Evolutionary conservation across 1,140 invertebrate species (phyloP).

Genomic region (Cydia splendana): DNA sequence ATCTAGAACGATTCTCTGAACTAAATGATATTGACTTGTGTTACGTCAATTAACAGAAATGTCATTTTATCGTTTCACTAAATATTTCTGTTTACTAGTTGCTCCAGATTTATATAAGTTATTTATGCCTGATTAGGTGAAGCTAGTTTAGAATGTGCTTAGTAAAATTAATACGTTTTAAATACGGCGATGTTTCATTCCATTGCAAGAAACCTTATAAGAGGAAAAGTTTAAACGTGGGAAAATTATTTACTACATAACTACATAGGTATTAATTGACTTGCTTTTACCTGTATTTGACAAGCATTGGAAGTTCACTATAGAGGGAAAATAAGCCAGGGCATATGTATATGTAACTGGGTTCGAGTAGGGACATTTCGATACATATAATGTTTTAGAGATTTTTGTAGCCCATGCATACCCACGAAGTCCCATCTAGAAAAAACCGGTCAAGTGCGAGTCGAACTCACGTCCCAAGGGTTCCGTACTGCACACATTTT

Average conservation of each 20-base stretch:
- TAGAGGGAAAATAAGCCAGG: too few species aligned
- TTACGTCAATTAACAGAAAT: constrained; percentile 26
- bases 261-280: too few species aligned
- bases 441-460: too few species aligned
- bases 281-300: too few species aligned
- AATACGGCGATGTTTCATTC: constrained; percentile 18
- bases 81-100: neutral
- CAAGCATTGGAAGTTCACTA: too few species aligned
- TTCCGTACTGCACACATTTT: too few species aligned
- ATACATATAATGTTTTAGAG: too few species aligned
- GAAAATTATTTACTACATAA: neutral
- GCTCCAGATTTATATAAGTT: constrained; percentile 7
- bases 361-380: too few species aligned
- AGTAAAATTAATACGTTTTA: constrained; percentile 22
- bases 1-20: constrained; percentile 6
- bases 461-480: too few species aligned
- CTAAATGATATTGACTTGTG: constrained; percentile 26
- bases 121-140: neutral
- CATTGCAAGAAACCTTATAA: neutral
- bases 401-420: too few species aligned
- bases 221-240: neutral
- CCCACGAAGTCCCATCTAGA: too few species aligned
- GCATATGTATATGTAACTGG: too few species aligned
- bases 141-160: constrained; percentile 6
- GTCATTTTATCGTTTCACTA: constrained; percentile 23